phyloP scores from a whole-genome alignment of 2,113 vertebrate genomes.

The Pseudorhombus dupliciocellatus region DNA sequence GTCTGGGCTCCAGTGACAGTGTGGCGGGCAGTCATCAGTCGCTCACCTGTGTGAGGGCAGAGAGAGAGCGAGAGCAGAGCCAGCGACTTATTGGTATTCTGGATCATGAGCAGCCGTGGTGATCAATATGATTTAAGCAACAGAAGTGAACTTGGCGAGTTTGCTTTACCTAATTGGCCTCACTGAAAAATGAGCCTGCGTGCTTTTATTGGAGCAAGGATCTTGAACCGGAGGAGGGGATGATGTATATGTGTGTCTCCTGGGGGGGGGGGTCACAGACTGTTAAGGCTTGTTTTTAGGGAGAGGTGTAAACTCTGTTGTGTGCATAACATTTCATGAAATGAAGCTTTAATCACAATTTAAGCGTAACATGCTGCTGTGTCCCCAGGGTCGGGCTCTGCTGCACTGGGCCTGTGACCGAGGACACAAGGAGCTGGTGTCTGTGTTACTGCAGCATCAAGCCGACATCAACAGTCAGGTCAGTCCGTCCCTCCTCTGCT shows the following conservation, averaged over 20 bases:
- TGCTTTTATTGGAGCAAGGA: slow-evolving; percentile 70
- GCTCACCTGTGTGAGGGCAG: slow-evolving; percentile 51
- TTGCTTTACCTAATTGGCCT: slow-evolving; percentile 84
- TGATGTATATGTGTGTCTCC: slow-evolving; percentile 7
- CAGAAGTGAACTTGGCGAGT: slow-evolving; percentile 78
- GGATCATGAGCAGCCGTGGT: slow-evolving; percentile 73
- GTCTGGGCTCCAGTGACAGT: slow-evolving; percentile 28
- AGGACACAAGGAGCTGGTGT: slow-evolving; percentile 94
- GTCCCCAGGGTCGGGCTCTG: slow-evolving; percentile 88
- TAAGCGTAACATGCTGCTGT: too few species aligned
- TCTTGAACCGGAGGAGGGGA: slow-evolving; percentile 47
- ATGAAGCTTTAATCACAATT: not conserved
- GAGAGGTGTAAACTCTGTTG: not conserved
- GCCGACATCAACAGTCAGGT: slow-evolving; percentile 94
- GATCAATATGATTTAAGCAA: slow-evolving; percentile 84
- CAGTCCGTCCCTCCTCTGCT: not conserved
- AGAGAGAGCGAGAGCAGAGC: not conserved
- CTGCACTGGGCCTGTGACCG: slow-evolving; percentile 97
- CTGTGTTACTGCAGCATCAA: slow-evolving; percentile 87
- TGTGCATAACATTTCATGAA: too few species aligned
- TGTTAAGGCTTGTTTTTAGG: not conserved
- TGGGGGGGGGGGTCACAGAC: too few species aligned
- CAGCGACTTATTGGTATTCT: slow-evolving; percentile 67
- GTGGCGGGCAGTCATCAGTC: slow-evolving; percentile 47
- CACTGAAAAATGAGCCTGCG: slow-evolving; percentile 82